Base-by-base conservation (phyloP, 1,140 invertebrate genomes). In the Papilio glaucus region DNA sequence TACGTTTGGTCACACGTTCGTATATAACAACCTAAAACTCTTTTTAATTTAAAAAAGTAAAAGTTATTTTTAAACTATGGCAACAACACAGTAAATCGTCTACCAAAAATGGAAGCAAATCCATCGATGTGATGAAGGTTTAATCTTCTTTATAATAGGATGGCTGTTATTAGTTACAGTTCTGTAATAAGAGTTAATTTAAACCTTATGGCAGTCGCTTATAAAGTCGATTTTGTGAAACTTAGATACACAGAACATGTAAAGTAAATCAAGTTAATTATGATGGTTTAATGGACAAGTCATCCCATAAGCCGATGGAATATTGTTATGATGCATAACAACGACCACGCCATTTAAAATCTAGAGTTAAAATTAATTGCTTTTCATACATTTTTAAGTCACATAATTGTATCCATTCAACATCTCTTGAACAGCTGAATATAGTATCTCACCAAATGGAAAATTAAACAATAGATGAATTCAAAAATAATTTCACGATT, bases 131-230 rank as follows among this genome's bases (percentile, higher is more conserved):
- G 72, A 74, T 24, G 68, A 76, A 57, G 68, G 71, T 71, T 69
- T 74, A 72, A 72, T 62, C 69, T 69, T 69, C 39, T 42, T 53
- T 57, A 71, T 69, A 74, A 74, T 72, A 71, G 67, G 62, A 72
- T 45, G 41, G 21, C 9, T 24, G 18, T 53, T 24, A 0, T 57
- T 24, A 57, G 2, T 26, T 57, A 26, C 5, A 24, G 3, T 26
- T 24, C 12, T 12, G 0, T 57, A 57, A 6, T 26, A 0, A 12
- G 24, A 12, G 49, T 18, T 26, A 57, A 57, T 57, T 57, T 57
- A 57, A 57, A 24, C 49, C 21, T 26, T 57, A 24, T 24, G 5
- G 5, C 3, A 1, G 10, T 57, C 4, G 0, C 1, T 6, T 24
- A 57, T 57, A 57, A 57, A 3, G 49, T 24, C 49, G 10, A 57